A percentile compares a stretch with the other conserved stretches of the same genome.
Evolutionary conservation across 2,888 invertebrate species (phyloP).

Genomic region (Calameuta pallipes): DNA sequence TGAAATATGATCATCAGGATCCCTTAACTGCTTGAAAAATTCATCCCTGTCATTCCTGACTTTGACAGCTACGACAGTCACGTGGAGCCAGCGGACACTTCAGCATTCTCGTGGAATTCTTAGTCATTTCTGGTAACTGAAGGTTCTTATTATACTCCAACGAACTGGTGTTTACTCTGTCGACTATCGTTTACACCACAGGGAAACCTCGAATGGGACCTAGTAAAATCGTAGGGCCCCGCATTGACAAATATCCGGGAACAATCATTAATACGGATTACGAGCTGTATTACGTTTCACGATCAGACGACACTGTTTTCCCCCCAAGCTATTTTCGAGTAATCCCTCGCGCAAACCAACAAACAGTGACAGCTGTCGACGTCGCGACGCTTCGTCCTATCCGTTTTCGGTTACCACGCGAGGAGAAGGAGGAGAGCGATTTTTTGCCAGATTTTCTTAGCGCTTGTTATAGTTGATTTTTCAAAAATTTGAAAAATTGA

Average conservation of each 20-base stretch:
- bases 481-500: background rate
- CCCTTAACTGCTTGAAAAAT: background rate
- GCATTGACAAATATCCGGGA: constrained; percentile 15
- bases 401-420: constrained; percentile 29
- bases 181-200: background rate
- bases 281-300: constrained; percentile 50
- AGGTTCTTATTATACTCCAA: background rate
- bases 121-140: background rate
- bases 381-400: constrained; percentile 35
- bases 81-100: background rate
- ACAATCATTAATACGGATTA: constrained; percentile 61
- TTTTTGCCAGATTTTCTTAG: background rate
- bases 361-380: constrained; percentile 63
- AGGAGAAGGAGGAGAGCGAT: background rate
- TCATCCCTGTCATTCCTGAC: background rate
- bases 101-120: background rate
- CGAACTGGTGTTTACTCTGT: background rate
- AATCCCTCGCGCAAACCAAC: constrained; percentile 61
- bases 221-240: background rate
- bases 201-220: background rate
- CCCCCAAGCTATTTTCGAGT: constrained; percentile 57
- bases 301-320: constrained; percentile 41
- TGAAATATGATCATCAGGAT: constrained; percentile 46
- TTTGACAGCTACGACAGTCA: background rate
- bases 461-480: background rate